These are phyloP conservation scores for Poeciliopsis turneri DNA, from an alignment of 2,797 vertebrate species.

Conservation along the genomic window DNA sequence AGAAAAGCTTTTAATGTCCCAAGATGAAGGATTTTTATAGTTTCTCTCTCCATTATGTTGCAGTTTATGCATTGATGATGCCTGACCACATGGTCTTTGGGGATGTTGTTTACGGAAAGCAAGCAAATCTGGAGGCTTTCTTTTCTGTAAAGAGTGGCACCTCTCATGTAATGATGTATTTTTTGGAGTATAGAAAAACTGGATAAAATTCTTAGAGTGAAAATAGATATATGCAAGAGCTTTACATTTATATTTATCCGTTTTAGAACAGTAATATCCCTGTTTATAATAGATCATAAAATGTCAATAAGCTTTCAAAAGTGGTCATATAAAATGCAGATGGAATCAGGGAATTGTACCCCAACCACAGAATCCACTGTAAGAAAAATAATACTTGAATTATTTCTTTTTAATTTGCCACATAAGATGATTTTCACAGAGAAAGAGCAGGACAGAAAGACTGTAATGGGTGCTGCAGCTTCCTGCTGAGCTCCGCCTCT, in stretches of 20 bases:
- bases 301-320: neutral
- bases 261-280: neutral
- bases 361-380: neutral
- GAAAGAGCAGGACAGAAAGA: neutral
- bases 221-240: constrained; percentile 31
- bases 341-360: neutral
- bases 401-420: too few relatives aligned
- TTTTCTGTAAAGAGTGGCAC: constrained; percentile 49
- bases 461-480: neutral
- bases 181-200: constrained; percentile 52
- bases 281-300: neutral
- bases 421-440: neutral
- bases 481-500: neutral
- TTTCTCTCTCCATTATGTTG: constrained; percentile 70
- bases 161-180: constrained; percentile 73
- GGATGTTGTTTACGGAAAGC: constrained; percentile 62
- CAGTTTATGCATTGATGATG: constrained; percentile 71
- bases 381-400: neutral
- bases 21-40: constrained; percentile 70
- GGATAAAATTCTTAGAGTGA: constrained; percentile 47
- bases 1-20: constrained; percentile 67
- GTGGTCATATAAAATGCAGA: neutral
- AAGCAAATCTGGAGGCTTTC: constrained; percentile 48
- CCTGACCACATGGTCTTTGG: constrained; percentile 57
- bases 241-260: neutral